Percentiles rank a stretch among this genome's conserved stretches.
Evolutionary conservation across 2,888 invertebrate genomes (phyloP).

Genomic region (Cosmopolites sordidus): DNA sequence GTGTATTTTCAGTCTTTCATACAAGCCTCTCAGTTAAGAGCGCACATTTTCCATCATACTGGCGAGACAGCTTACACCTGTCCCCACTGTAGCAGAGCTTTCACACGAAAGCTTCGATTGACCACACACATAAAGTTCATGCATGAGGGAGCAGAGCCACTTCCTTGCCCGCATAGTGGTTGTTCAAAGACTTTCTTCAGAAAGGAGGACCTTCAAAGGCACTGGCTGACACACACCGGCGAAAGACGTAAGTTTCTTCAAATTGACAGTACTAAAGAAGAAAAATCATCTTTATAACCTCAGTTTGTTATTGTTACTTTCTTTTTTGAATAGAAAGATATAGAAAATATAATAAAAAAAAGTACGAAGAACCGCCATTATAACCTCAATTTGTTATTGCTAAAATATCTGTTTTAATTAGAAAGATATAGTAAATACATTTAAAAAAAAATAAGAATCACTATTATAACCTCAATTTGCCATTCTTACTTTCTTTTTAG

Average conservation of each 20-base stretch:
- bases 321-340: no score
- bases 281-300: no score
- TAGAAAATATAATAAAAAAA: no score
- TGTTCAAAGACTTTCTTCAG: constrained; percentile 59
- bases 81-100: constrained; percentile 52
- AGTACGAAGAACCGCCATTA: no score
- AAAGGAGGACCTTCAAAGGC: constrained; percentile 60
- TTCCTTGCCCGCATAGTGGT: constrained; percentile 49
- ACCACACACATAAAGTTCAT: constrained; percentile 59
- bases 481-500: constrained; percentile 33
- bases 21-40: constrained; percentile 70
- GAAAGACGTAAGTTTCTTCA: constrained; percentile 54
- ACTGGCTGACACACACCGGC: constrained; percentile 56
- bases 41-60: constrained; percentile 73
- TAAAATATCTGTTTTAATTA: no score
- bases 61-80: constrained; percentile 67
- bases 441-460: no score
- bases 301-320: no score
- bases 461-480: no score
- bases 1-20: constrained; percentile 60
- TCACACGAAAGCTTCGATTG: constrained; percentile 49
- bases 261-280: no score
- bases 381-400: no score
- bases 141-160: constrained; percentile 60
- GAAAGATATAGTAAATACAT: no score